These are phyloP conservation scores for Flexamia atlantica DNA, from an alignment of 2,888 invertebrate genomes.

Conservation along the genomic window DNA sequence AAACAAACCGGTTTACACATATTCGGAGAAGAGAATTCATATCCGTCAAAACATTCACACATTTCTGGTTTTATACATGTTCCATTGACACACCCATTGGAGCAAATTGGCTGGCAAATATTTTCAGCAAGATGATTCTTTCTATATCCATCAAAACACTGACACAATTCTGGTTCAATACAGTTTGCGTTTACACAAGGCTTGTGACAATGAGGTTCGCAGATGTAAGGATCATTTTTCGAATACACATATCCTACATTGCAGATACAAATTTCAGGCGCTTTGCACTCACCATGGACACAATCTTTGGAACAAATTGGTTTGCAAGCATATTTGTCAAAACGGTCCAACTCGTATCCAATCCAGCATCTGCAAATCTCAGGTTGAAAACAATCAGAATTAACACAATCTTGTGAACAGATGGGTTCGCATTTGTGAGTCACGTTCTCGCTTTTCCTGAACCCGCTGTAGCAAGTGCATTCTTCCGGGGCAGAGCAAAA, in stretches of 20 bases:
- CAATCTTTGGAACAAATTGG: conserved; percentile 16
- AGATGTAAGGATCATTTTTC: conserved; percentile 25
- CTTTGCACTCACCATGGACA: background rate
- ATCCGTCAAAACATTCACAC: conserved; percentile 40
- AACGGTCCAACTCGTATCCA: conserved; percentile 1
- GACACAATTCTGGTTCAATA: conserved; percentile 35
- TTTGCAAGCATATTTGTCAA: conserved; percentile 18
- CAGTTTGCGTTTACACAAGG: conserved; percentile 55
- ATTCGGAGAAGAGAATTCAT: background rate
- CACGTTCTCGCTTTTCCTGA: background rate
- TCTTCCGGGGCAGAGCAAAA: conserved; percentile 11
- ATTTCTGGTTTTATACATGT: conserved; percentile 19
- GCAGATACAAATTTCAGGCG: conserved; percentile 26
- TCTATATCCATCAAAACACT: conserved; percentile 52
- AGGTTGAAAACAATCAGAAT: background rate
- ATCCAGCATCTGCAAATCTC: conserved; percentile 20
- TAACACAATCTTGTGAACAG: conserved; percentile 16
- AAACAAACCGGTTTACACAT: conserved; percentile 21
- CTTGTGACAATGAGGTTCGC: conserved; percentile 33
- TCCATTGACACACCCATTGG: background rate
- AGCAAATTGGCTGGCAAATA: conserved; percentile 27
- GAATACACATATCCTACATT: background rate
- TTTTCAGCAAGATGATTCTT: background rate
- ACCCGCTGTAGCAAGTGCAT: conserved; percentile 33
- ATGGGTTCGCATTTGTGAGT: conserved; percentile 3